Percentiles rank a stretch among this genome's conserved stretches.
Conservation (phyloP, 2,797 vertebrate genomes). For the Rhabdomys pumilio region DNA sequence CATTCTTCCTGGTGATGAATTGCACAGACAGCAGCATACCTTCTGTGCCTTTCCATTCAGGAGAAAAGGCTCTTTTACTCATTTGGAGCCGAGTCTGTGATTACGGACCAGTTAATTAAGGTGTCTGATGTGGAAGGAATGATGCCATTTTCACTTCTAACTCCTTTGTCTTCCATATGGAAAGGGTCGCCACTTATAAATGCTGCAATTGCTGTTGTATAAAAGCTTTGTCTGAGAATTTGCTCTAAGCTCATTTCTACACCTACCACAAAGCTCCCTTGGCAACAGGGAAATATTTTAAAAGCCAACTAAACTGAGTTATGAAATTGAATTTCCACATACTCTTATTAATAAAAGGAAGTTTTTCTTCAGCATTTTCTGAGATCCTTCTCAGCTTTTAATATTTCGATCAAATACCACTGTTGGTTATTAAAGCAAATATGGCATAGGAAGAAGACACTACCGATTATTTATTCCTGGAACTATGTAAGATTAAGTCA, state of each 20-base stretch:
- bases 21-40: conserved; percentile 27
- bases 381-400: conserved; percentile 79
- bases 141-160: conserved; percentile 79
- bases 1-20: conserved; percentile 60
- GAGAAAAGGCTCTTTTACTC: conserved; percentile 50
- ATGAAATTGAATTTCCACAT: conserved; percentile 82
- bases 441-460: conserved; percentile 40
- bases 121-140: conserved; percentile 72
- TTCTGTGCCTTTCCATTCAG: conserved; percentile 50
- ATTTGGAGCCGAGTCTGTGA: conserved; percentile 66
- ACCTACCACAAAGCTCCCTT: conserved; percentile 83
- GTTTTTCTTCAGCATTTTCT: conserved; percentile 82
- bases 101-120: conserved; percentile 78
- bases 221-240: conserved; percentile 83
- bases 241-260: conserved; percentile 84
- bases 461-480: conserved; percentile 58
- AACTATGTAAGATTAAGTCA: not conserved
- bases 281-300: conserved; percentile 83
- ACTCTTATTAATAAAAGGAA: conserved; percentile 84
- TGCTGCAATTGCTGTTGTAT: conserved; percentile 56
- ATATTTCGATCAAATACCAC: conserved; percentile 87
- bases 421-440: conserved; percentile 73
- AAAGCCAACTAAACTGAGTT: conserved; percentile 80
- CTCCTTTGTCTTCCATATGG: conserved; percentile 62
- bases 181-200: conserved; percentile 71